Evolutionary conservation across 1,140 invertebrate species (phyloP), one percentile per base, ranked within the genome.

Genomic region (Drosophila punjabiensis): DNA sequence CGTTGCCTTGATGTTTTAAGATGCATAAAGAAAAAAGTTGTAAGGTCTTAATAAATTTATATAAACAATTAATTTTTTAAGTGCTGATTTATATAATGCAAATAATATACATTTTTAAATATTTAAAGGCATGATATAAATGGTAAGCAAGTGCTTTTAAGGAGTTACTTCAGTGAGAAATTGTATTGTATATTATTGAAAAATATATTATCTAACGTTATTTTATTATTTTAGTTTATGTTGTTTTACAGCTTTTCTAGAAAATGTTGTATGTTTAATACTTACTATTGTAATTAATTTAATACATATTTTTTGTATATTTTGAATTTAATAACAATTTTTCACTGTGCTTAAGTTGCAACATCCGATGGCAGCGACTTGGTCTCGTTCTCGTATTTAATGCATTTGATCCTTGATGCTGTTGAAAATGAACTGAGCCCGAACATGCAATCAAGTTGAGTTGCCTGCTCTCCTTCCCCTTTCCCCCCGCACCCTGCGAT

Each of bases 321-420:
- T 24, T 14, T 9, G 3, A 37, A 16, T 6, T 10, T 0, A 0
- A 0, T 4, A 1, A 14, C 6, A 16, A 58, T 58, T 58, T 58
- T 9, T 53, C 41, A 10, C 47, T 41, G 47, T 58, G 55, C 16
- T 10, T 9, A 39, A 58, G 35, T 47, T 68, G 77, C 81, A 80
- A 73, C 77, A 86, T 87, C 83, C 79, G 79, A 86, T 82, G 83
- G 63, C 81, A 75, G 76, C 69, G 65, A 79, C 69, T 66, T 64
- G 67, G 50, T 71, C 76, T 66, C 74, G 64, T 77, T 78, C 81
- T 90, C 76, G 86, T 90, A 90, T 90, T 90, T 90, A 90, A 90
- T 90, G 86, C 86, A 90, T 90, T 90, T 90, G 86, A 90, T 90
- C 86, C 86, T 90, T 90, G 86, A 90, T 90, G 86, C 86, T 90